Evolutionary conservation across 2,888 invertebrate genomes (phyloP).

Genomic region (Leptinotarsa rubiginosa): DNA sequence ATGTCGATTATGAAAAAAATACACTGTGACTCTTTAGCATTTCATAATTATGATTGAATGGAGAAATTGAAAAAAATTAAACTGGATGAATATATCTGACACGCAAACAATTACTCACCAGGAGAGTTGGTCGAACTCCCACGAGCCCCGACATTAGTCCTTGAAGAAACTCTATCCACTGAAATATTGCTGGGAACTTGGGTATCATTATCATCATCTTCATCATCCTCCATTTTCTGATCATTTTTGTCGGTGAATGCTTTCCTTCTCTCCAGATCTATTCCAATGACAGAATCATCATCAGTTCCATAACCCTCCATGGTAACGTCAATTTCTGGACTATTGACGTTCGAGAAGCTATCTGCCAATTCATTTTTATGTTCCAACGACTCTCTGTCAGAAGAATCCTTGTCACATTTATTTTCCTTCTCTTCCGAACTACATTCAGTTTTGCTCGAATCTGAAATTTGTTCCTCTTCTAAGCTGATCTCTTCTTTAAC

Average conservation of each 20-base stretch:
- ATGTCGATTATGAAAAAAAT: no score
- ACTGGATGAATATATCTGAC: neutral
- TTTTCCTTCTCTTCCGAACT: slow-evolving; percentile 28
- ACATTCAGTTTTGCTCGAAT: slow-evolving; percentile 12
- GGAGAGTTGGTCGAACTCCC: slow-evolving; percentile 30
- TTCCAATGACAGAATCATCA: slow-evolving; percentile 51
- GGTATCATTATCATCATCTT: slow-evolving; percentile 52
- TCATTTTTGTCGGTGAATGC: slow-evolving; percentile 32
- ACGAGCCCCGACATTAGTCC: slow-evolving; percentile 35
- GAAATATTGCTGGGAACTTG: slow-evolving; percentile 50
- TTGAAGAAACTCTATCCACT: slow-evolving; percentile 34
- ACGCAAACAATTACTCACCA: slow-evolving; percentile 28
- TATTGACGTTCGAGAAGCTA: slow-evolving; percentile 24
- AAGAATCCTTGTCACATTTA: slow-evolving; percentile 34
- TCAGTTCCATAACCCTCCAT: slow-evolving; percentile 60
- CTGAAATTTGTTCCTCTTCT: slow-evolving; percentile 13
- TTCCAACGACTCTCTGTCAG: neutral
- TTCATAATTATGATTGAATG: neutral
- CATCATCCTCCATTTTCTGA: slow-evolving; percentile 46
- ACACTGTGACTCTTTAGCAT: no score
- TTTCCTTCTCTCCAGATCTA: slow-evolving; percentile 41
- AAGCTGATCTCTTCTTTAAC: slow-evolving; percentile 15
- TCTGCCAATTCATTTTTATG: slow-evolving; percentile 2
- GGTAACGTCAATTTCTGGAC: slow-evolving; percentile 39
- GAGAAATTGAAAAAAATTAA: neutral